A percentile compares a stretch with the other conserved stretches of the same genome.
These are phyloP conservation scores for Cynodonichthys magdalenae DNA, from an alignment of 2,797 vertebrate species.

Conservation along the genomic window DNA sequence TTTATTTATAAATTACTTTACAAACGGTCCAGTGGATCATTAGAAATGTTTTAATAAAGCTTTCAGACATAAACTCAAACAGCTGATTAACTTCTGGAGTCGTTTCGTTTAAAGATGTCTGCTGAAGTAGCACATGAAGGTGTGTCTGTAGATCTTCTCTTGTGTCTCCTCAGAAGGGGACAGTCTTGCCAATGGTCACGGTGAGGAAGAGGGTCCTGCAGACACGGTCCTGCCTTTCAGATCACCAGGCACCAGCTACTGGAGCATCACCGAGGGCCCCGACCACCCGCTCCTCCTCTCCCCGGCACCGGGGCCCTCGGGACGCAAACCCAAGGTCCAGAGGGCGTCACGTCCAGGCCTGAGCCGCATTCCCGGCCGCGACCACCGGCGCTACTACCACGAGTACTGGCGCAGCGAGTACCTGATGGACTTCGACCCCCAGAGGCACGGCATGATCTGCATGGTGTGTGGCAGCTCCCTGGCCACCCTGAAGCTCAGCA, in stretches of 20 bases:
- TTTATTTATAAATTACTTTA: no score
- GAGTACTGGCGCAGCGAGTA: slow-evolving; percentile 94
- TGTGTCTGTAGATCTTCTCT: background rate
- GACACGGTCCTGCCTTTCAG: slow-evolving; percentile 42
- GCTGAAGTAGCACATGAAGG: no score
- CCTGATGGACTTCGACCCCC: slow-evolving; percentile 93
- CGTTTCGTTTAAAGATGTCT: no score
- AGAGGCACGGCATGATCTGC: slow-evolving; percentile 92
- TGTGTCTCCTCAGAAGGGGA: slow-evolving; percentile 61
- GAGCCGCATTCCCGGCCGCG: slow-evolving; percentile 89
- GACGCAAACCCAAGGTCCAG: slow-evolving; percentile 72
- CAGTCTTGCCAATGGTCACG: slow-evolving; percentile 73
- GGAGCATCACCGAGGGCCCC: slow-evolving; percentile 77
- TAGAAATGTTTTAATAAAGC: no score
- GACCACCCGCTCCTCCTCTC: slow-evolving; percentile 79
- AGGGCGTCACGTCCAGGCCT: slow-evolving; percentile 85
- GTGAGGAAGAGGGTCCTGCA: slow-evolving; percentile 51
- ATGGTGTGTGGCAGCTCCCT: slow-evolving; percentile 95
- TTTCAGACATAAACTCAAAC: no score
- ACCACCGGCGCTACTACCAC: slow-evolving; percentile 94
- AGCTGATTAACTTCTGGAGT: no score
- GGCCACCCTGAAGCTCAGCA: slow-evolving; percentile 92
- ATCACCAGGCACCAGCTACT: slow-evolving; percentile 80
- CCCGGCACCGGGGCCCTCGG: slow-evolving; percentile 68
- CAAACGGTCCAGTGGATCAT: no score